Evolutionary conservation across 2,797 vertebrate genomes (phyloP).

Genomic region (Acrocephalus scirpaceus): DNA sequence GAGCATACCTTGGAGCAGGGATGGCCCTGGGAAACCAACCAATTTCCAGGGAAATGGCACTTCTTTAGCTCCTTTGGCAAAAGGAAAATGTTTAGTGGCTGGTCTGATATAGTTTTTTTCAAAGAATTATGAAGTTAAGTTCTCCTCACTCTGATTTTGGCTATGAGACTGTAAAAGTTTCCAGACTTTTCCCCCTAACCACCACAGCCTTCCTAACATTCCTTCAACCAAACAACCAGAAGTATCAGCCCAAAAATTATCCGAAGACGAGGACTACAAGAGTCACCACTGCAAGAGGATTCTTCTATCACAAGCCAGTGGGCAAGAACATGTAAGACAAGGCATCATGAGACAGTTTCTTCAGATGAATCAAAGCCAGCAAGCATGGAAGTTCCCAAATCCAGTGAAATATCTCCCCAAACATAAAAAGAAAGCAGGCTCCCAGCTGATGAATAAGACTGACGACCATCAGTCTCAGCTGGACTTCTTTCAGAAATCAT

Average conservation of each 20-base stretch:
- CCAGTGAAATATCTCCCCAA: neutral
- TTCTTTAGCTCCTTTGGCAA: neutral
- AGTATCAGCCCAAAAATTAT: neutral
- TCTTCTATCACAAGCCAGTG: neutral
- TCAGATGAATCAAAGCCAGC: neutral
- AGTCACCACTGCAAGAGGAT: neutral
- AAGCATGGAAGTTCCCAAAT: neutral
- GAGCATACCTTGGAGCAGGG: neutral
- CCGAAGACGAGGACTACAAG: neutral
- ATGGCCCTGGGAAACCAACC: neutral
- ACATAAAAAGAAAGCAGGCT: neutral
- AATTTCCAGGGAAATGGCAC: neutral
- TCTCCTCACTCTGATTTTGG: neutral
- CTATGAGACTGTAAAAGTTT: neutral
- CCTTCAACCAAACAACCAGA: neutral
- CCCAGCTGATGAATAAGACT: neutral
- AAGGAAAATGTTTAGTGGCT: neutral
- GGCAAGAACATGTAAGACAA: neutral
- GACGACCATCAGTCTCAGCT: neutral
- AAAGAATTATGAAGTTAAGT: rapidly evolving
- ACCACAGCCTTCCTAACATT: neutral
- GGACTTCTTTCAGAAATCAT: neutral
- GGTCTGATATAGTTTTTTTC: neutral
- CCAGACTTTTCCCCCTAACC: neutral
- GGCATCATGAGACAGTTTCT: neutral